phyloP scores from a whole-genome alignment of 2,113 vertebrate genomes.

The Heloderma charlesbogerti region DNA sequence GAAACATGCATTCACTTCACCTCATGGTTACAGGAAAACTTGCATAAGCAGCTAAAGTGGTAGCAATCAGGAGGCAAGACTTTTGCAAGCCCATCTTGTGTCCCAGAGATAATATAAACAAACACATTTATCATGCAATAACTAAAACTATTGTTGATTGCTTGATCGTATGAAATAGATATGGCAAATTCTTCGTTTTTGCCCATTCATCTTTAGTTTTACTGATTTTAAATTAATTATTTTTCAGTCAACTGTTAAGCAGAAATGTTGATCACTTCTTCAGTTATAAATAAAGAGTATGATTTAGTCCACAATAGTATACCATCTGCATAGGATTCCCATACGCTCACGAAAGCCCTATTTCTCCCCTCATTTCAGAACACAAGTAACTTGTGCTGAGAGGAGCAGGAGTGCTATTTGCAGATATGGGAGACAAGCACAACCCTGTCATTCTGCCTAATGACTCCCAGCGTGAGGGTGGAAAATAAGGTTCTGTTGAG shows the following conservation, averaged over 20 bases:
- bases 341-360: background rate
- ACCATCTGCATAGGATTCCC: background rate
- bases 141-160: background rate
- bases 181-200: background rate
- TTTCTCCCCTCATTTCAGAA: background rate
- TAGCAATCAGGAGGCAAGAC: background rate
- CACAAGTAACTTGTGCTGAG: background rate
- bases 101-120: background rate
- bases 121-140: background rate
- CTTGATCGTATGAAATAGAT: background rate
- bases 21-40: background rate
- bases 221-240: conserved; percentile 43
- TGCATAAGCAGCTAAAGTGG: background rate
- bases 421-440: too few species aligned
- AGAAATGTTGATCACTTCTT: conserved; percentile 49
- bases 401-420: background rate
- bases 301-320: background rate
- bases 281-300: background rate
- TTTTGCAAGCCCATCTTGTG: background rate
- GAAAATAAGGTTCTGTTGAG: background rate
- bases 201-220: conserved; percentile 38
- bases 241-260: background rate
- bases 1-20: background rate
- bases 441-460: background rate
- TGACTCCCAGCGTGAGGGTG: background rate